A percentile compares a stretch with the other conserved stretches of the same genome.
Conservation (phyloP, 2,888 invertebrate genomes). For the Yponomeuta evonymella region DNA sequence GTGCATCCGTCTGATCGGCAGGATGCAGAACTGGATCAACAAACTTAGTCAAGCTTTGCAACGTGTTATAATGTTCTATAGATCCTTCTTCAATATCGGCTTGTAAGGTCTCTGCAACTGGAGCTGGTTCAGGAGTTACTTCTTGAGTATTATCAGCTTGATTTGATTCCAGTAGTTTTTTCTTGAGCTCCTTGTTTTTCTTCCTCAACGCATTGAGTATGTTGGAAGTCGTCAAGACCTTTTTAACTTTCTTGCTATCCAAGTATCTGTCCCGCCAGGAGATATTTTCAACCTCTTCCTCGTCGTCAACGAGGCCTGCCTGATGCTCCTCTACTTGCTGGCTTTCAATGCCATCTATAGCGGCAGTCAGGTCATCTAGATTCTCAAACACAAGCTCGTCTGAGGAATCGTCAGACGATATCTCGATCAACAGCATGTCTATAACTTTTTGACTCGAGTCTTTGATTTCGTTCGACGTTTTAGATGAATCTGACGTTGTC, state of each 20-base stretch:
- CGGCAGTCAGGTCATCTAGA: conserved; percentile 64
- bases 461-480: neutral
- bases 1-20: conserved; percentile 23
- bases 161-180: conserved; percentile 47
- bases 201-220: conserved; percentile 77
- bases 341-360: conserved; percentile 61
- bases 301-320: conserved; percentile 29
- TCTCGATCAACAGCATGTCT: conserved; percentile 47
- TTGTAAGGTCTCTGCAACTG: conserved; percentile 39
- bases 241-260: conserved; percentile 76
- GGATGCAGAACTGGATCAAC: conserved; percentile 46
- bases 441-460: neutral
- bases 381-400: conserved; percentile 64
- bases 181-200: conserved; percentile 70
- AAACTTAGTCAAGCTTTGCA: conserved; percentile 53
- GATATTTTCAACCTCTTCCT: conserved; percentile 30
- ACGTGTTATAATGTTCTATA: conserved; percentile 73
- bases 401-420: conserved; percentile 59
- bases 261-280: conserved; percentile 79
- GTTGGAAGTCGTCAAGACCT: conserved; percentile 71
- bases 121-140: conserved; percentile 19
- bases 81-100: conserved; percentile 66
- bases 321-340: conserved; percentile 45
- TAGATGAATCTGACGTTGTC: neutral
- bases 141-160: conserved; percentile 29